Evolutionary conservation across 2,888 invertebrate species (phyloP), one percentile per base, ranked within the genome.

Genomic region (Cynaeus angustus): DNA sequence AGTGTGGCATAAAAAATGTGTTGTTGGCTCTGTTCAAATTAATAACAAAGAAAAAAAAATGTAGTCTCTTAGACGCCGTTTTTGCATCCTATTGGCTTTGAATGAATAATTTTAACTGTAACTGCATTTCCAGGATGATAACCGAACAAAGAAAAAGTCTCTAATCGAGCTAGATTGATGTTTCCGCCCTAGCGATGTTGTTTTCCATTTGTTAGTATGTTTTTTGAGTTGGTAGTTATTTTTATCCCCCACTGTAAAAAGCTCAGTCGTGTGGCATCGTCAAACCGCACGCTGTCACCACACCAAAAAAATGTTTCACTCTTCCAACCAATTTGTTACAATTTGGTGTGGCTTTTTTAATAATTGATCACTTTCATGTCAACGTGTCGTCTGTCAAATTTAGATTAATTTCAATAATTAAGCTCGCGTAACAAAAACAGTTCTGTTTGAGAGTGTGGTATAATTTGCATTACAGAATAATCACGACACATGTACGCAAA

Each of bases 401-500:
- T 52, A 52, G 56, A 56, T 56, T 56, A 16, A 56, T 56, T 56
- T 56, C 37, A 26, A 56, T 56, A 56, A 56, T 26, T 56, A 26
- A 43, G 26, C 56, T 1, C 9, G 12, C 9, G 12, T n/a, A 6
- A 45, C 45, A 59, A 59, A 59, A 59, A 56, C 56, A 8, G 59
- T 16, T 59, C 21, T 21, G 21, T 21, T 21, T 21, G 21, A 21
- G 21, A 1, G 59, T 46, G 45, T n/a, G 59, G 46, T 59, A 41
- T 6, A 58, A 59, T 59, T 59, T 59, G 46, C 59, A 45, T 58
- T 28, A 28, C 21, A 43, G 43, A 9, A 26, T n/a, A 58, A 43
- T 58, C 45, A 43, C 12, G 45, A 59, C 59, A 59, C 30, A 53
- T 52, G 64, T 53, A 64, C 26, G 53, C 53, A 64, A 64, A 64